These are phyloP conservation scores for Alfaro cultratus DNA, from an alignment of 2,797 vertebrate species.

Conservation along the genomic window DNA sequence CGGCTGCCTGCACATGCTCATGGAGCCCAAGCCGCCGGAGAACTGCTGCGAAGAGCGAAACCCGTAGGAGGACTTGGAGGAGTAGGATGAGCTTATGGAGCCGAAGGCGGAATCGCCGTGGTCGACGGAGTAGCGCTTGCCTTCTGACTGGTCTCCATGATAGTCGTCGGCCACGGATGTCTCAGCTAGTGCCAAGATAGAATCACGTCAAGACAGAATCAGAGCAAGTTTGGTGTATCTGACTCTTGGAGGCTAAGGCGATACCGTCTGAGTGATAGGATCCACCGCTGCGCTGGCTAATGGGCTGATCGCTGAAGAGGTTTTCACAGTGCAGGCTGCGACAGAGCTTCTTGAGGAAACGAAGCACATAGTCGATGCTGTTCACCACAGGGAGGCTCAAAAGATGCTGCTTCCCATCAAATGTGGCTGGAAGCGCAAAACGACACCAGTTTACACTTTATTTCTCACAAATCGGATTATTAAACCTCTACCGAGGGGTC, in stretches of 20 bases:
- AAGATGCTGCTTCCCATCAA: conserved; percentile 96
- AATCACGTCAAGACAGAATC: conserved; percentile 5
- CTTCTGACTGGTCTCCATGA: conserved; percentile 75
- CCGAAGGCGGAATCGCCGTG: conserved; percentile 81
- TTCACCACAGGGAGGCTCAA: conserved; percentile 94
- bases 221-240: background rate
- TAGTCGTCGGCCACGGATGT: conserved; percentile 85
- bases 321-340: conserved; percentile 93
- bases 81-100: conserved; percentile 80
- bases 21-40: conserved; percentile 71
- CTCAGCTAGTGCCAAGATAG: conserved; percentile 72
- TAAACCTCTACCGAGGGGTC: conserved; percentile 1
- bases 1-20: conserved; percentile 79
- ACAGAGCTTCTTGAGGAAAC: conserved; percentile 96
- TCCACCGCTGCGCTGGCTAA: conserved; percentile 75
- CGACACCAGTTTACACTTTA: conserved; percentile 12
- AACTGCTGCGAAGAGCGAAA: conserved; percentile 78
- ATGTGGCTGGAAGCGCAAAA: conserved; percentile 84
- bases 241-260: background rate
- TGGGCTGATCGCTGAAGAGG: conserved; percentile 97
- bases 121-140: conserved; percentile 82
- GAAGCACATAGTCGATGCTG: conserved; percentile 93
- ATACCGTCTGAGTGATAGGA: conserved; percentile 80
- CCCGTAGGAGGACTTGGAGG: conserved; percentile 76
- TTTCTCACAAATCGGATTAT: conserved; percentile 15